These are phyloP conservation scores for Bucco capensis DNA, from an alignment of 2,113 vertebrate species.

Conservation along the genomic window DNA sequence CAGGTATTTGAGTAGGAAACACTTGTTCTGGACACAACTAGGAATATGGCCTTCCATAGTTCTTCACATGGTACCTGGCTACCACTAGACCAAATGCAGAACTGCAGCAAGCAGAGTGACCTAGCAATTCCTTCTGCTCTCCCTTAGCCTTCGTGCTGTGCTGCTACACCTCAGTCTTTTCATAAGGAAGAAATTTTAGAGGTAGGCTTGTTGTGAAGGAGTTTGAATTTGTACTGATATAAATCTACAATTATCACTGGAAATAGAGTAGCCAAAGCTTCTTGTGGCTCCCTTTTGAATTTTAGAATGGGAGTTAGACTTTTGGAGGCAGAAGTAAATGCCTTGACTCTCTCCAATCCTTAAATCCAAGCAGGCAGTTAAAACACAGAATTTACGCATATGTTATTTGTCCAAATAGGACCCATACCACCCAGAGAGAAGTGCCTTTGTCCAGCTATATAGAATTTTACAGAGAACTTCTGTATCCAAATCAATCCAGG, in stretches of 20 bases:
- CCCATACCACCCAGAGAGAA: not conserved
- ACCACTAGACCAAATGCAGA: not conserved
- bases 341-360: not conserved
- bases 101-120: not conserved
- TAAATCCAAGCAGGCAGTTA: not conserved
- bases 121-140: not conserved
- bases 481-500: not conserved
- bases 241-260: not conserved
- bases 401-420: not conserved
- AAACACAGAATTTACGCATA: not conserved
- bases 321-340: not conserved
- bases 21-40: not conserved
- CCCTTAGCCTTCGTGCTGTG: not conserved
- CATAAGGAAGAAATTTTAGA: not conserved
- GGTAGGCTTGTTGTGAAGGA: not conserved
- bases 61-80: not conserved
- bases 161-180: not conserved
- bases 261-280: not conserved
- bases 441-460: not conserved
- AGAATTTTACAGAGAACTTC: not conserved
- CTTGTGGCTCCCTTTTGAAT: not conserved
- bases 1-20: not conserved
- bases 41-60: not conserved
- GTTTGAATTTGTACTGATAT: fast-evolving
- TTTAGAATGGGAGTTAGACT: not conserved